Evolutionary conservation across 2,888 invertebrate species (phyloP), one percentile per base, ranked within the genome.

Genomic region (Penaeus monodon): DNA sequence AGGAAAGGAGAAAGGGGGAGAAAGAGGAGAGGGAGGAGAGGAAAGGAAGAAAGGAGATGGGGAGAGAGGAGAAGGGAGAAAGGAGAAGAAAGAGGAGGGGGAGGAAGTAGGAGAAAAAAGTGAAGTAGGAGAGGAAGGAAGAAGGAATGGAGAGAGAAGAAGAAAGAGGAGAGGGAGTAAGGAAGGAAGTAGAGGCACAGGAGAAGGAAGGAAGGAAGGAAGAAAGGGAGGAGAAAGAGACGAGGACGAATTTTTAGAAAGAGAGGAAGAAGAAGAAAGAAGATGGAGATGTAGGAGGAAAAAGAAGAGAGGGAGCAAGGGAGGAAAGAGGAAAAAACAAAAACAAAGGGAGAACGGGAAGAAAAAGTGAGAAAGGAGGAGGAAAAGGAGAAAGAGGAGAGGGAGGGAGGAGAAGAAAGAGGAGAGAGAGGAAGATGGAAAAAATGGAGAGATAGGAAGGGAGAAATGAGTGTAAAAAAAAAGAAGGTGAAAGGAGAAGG

Each of bases 381-480:
- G 44, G 10, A 44, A 44, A 10, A 44, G 8, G 8, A 10, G 44
- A 44, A 10, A 10, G 44, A 10, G 44, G 10, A 10, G 44, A 44
- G 44, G 10, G 1, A 44, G 8, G 44, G 10, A 10, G 10, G 10
- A 44, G 10, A 6, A 38, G 38, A 38, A 38, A 38, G 38, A 44
- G 0, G 8, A 1, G 44, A 44, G 44, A 10, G 44, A 44, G 44
- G 44, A 44, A 10, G 10, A 10, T n/a, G n/a, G 44, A 10, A 1
- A 10, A 10, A 44, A 10, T 0, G 44, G 44, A 44, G 10, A 44
- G 10, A 44, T 8, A 44, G 10, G 44, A 1, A 44, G 10, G 10
- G 10, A 8, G 8, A 44, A 7, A 8, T 2, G 7, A 44, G 0
- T 2, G 7, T 0, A 7, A 8, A 7, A 44, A 0, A 7, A 7